Evolutionary conservation across 2,113 vertebrate species (phyloP).

Genomic region (Odontesthes bonariensis): DNA sequence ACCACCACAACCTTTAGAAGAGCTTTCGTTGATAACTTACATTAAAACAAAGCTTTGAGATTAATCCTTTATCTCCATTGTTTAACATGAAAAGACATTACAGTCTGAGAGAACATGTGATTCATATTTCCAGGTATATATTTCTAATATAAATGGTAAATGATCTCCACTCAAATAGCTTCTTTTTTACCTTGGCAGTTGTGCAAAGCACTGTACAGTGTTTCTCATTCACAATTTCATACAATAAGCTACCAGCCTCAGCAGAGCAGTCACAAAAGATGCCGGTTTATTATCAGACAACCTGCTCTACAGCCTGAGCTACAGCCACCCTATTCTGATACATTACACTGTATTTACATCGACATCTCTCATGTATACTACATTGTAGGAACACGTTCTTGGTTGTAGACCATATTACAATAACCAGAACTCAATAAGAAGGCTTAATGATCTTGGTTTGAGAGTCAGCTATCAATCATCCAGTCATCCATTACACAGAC

Average conservation of each 20-base stretch:
- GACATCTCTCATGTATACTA: conserved; percentile 41
- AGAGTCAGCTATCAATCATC: conserved; percentile 66
- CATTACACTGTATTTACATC: conserved; percentile 17
- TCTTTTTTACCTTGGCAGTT: too few relatives aligned
- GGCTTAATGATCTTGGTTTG: conserved; percentile 62
- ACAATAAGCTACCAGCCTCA: not conserved
- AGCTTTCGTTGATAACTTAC: too few relatives aligned
- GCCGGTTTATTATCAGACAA: conserved; percentile 1
- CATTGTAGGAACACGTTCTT: conserved; percentile 53
- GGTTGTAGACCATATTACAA: conserved; percentile 54
- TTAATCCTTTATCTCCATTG: too few relatives aligned
- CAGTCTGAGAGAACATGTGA: too few relatives aligned
- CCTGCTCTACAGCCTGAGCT: not conserved
- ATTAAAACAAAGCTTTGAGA: too few relatives aligned
- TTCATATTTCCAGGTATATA: too few relatives aligned
- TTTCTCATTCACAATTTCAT: not conserved
- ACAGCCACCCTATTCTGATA: conserved; percentile 1
- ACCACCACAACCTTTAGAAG: too few relatives aligned
- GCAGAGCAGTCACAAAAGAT: not conserved
- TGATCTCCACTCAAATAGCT: not conserved
- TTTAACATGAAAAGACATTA: too few relatives aligned
- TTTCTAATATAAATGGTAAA: not conserved
- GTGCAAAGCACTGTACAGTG: too few relatives aligned
- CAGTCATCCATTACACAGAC: conserved; percentile 56
- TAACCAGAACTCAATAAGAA: conserved; percentile 54